phyloP scores from a whole-genome alignment of 2,888 invertebrate genomes.

The Eudasyphora cyanicolor region DNA sequence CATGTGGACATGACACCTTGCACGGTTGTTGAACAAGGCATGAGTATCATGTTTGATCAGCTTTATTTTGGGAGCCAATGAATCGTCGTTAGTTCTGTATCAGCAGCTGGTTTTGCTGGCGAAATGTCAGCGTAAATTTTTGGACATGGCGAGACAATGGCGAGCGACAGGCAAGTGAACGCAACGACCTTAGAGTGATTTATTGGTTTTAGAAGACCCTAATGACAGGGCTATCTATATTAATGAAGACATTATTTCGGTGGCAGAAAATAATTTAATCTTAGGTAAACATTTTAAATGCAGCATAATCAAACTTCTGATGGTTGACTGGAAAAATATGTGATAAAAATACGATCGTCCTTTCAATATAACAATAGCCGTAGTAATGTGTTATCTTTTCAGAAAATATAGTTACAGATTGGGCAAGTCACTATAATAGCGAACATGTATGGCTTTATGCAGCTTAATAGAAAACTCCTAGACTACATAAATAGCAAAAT shows the following conservation, averaged over 20 bases:
- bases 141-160: not conserved
- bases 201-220: slow-evolving; percentile 3
- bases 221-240: not conserved
- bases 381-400: too few species aligned
- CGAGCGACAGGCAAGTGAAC: not conserved
- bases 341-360: too few species aligned
- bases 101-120: slow-evolving; percentile 4
- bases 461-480: too few species aligned
- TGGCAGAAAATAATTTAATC: too few species aligned
- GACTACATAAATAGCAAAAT: too few species aligned
- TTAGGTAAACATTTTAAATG: too few species aligned
- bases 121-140: slow-evolving; percentile 28
- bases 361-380: too few species aligned
- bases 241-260: not conserved
- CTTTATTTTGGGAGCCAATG: not conserved
- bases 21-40: slow-evolving; percentile 17
- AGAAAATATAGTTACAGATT: too few species aligned
- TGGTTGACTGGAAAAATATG: too few species aligned
- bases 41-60: slow-evolving; percentile 27
- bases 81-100: not conserved
- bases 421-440: too few species aligned
- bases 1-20: slow-evolving; percentile 19
- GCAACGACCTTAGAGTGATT: not conserved
- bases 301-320: too few species aligned
- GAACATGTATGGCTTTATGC: too few species aligned